phyloP scores from a whole-genome alignment of 1,140 invertebrate species.

The Pseudomyrmex pallidus region DNA sequence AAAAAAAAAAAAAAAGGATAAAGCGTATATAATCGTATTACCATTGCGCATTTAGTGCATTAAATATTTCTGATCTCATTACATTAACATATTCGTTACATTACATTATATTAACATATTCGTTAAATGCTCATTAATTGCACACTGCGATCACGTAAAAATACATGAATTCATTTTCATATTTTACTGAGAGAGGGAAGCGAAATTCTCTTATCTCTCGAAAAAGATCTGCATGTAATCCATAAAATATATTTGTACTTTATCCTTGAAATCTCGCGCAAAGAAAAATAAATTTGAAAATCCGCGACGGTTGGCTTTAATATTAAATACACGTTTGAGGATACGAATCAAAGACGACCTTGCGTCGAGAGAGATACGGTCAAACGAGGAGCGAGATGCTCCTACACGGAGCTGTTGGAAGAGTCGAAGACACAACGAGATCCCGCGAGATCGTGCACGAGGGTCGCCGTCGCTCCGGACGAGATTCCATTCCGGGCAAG shows the following conservation, averaged over 20 bases:
- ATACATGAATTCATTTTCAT: neutral
- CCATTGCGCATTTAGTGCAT: neutral
- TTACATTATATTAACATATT: neutral
- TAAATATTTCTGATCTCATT: neutral
- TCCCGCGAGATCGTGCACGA: slow-evolving; percentile 49
- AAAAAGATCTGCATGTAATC: neutral
- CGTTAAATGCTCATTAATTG: neutral
- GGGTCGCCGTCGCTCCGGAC: slow-evolving; percentile 38
- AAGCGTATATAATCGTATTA: neutral
- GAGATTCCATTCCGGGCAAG: slow-evolving; percentile 73
- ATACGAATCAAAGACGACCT: neutral
- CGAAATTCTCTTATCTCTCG: neutral
- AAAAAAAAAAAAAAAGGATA: neutral
- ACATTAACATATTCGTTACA: neutral
- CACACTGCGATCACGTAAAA: no score
- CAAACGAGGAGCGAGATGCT: neutral
- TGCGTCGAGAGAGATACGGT: neutral
- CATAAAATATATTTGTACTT: neutral
- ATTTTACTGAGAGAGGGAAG: neutral
- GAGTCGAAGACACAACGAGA: slow-evolving; percentile 61
- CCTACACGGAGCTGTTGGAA: neutral
- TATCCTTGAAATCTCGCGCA: neutral
- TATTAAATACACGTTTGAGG: neutral
- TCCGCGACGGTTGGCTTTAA: slow-evolving; percentile 5
- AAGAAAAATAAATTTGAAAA: slow-evolving; percentile 3